Evolutionary conservation across 2,797 vertebrate genomes (phyloP).

Genomic region (Catamblyrhynchus diadema): DNA sequence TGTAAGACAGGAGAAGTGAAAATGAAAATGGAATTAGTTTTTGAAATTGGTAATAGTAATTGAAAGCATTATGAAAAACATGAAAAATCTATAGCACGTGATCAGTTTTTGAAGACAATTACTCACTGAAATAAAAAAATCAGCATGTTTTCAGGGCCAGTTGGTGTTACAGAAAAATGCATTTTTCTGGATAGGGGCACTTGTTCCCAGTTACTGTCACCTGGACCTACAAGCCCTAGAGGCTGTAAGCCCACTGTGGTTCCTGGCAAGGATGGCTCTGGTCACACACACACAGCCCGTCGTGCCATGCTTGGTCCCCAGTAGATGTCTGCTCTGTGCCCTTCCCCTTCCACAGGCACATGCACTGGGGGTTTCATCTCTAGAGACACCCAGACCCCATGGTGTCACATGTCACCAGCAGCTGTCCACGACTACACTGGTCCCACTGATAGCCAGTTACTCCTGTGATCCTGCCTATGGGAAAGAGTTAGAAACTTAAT

Average conservation of each 20-base stretch:
- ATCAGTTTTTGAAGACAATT: neutral
- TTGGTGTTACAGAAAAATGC: neutral
- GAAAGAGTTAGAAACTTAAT: neutral
- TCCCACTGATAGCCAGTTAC: neutral
- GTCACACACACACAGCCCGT: neutral
- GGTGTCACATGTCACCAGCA: neutral
- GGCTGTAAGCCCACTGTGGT: fast-evolving
- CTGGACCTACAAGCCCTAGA: fast-evolving
- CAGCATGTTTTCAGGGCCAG: neutral
- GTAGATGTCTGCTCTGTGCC: neutral
- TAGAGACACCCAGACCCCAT: fast-evolving
- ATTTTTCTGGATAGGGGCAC: neutral
- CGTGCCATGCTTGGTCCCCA: fast-evolving
- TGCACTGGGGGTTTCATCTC: neutral
- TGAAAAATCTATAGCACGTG: neutral
- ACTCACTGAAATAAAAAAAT: neutral
- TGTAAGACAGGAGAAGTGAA: neutral
- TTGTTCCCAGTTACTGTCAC: neutral
- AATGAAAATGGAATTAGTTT: neutral
- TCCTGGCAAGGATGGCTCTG: neutral
- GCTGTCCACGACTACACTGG: neutral
- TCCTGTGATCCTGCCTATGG: neutral
- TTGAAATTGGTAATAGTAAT: neutral
- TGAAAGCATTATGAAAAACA: neutral
- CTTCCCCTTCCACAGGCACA: neutral